Base-by-base conservation (phyloP, 2,113 vertebrate species). In the Lucifuga dentata region DNA sequence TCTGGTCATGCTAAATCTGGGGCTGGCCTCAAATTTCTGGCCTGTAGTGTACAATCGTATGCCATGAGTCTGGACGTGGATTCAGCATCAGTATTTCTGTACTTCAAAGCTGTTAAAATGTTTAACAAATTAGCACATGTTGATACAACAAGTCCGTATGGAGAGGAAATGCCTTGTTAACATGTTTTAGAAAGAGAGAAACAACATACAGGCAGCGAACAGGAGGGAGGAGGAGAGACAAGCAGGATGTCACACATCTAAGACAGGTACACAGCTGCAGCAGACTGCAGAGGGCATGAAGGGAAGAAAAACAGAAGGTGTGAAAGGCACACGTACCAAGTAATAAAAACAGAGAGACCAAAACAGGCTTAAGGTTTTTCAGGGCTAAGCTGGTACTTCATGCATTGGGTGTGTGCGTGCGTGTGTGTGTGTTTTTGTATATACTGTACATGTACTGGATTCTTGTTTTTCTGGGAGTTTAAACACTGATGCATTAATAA, bases 221-320 rank as follows among this genome's bases (percentile, higher is more conserved):
- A 82, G 90, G 88, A 89, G 89, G 90, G 77, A 91, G 68, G 70
- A 91, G 86, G 69, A 90, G 85, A 89, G 88, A 90, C 88, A 90
- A 86, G 89, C 90, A 91, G 89, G 89, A 89, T 67, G 90, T 87
- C 85, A 90, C 82, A 90, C 90, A 90, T 91, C 90, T 90, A 90
- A 90, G 89, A 90, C 89, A 91, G 86, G 90, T 90, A 80, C 86
- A 89, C 85, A 90, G 88, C 86, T 90, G 89, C 89, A 91, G 85
- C 84, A 90, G 84, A 75, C 90, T 90, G 85, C 84, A 89, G 89
- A 88, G 86, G 87, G 70, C 79, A 78, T 13, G 67, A 38, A 65
- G 73, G 83, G 80, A 60, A 80, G 60, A 74, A 63, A 87, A 76
- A 86, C 59, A 86, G 15, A 78, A 77, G 80, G 80, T 71, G 86